Evolutionary conservation across 2,113 vertebrate genomes (phyloP).

Genomic region (Leptobrachium ailaonicum): DNA sequence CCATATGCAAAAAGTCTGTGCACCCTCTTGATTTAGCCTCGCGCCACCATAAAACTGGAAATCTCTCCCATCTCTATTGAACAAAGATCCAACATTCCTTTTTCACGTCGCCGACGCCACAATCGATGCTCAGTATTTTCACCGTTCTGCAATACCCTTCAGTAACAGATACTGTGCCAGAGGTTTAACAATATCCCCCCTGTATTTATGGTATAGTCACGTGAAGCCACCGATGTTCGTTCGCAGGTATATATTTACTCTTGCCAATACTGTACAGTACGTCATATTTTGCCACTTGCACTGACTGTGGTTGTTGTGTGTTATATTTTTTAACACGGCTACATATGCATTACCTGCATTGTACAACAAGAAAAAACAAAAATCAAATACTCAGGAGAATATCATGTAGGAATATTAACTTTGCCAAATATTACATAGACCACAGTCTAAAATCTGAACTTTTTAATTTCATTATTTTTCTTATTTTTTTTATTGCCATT

Average conservation of each 20-base stretch:
- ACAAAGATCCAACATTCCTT: conserved; percentile 93
- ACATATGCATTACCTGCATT: conserved; percentile 77
- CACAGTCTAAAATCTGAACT: conserved; percentile 69
- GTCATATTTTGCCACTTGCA: conserved; percentile 82
- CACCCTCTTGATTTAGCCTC: conserved; percentile 73
- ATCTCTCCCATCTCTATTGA: conserved; percentile 77
- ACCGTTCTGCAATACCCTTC: conserved; percentile 84
- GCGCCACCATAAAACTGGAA: conserved; percentile 87
- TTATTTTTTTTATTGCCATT: not conserved
- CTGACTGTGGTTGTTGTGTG: conserved; percentile 64
- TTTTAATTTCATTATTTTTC: conserved; percentile 9
- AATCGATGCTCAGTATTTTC: conserved; percentile 65
- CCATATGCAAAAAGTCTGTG: conserved; percentile 95
- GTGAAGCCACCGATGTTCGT: not conserved
- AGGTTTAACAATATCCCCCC: conserved; percentile 50
- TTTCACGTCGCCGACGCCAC: conserved; percentile 85
- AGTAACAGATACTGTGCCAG: conserved; percentile 73
- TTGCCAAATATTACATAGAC: conserved; percentile 82
- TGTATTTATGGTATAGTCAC: conserved; percentile 60
- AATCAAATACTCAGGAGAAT: conserved; percentile 80
- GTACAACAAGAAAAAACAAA: conserved; percentile 70
- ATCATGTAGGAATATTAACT: conserved; percentile 72
- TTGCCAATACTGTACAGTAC: conserved; percentile 75
- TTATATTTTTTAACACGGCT: conserved; percentile 65
- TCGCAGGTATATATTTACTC: conserved; percentile 57